Percentiles rank a stretch among this genome's conserved stretches.
These are phyloP conservation scores for Sebastes umbrosus DNA, from an alignment of 2,797 vertebrate species.

Conservation along the genomic window DNA sequence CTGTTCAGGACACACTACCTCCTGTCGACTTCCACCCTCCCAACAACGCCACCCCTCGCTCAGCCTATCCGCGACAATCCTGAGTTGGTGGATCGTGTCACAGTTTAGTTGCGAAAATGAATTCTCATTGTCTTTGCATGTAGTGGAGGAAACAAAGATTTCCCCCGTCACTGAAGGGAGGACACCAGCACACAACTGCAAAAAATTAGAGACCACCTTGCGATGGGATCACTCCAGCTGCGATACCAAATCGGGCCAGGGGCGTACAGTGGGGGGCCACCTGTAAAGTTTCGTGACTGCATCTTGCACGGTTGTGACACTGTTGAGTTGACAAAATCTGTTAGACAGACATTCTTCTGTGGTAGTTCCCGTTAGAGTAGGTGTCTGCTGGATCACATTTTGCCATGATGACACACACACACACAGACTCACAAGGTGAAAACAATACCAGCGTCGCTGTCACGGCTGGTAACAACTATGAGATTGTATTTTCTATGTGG, in stretches of 20 bases:
- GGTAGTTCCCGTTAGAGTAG: too few relatives aligned
- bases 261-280: background rate
- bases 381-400: too few relatives aligned
- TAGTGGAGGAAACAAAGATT: slow-evolving; percentile 6
- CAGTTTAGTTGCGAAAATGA: slow-evolving; percentile 22
- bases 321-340: background rate
- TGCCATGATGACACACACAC: too few relatives aligned
- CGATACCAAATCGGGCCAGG: background rate
- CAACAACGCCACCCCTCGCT: slow-evolving; percentile 40
- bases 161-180: background rate
- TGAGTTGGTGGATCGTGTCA: slow-evolving; percentile 44
- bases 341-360: background rate
- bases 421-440: too few relatives aligned
- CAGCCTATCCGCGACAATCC: slow-evolving; percentile 48
- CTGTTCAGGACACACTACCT: slow-evolving; percentile 57
- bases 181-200: background rate
- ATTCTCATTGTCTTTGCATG: slow-evolving; percentile 29
- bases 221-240: background rate
- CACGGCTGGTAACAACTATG: background rate
- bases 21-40: slow-evolving; percentile 58
- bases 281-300: background rate
- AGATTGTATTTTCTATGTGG: background rate
- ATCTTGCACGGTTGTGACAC: background rate
- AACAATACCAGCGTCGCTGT: too few relatives aligned
- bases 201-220: background rate